These are phyloP conservation scores for Synergus japonicus DNA, from an alignment of 2,888 invertebrate genomes.

Conservation along the genomic window DNA sequence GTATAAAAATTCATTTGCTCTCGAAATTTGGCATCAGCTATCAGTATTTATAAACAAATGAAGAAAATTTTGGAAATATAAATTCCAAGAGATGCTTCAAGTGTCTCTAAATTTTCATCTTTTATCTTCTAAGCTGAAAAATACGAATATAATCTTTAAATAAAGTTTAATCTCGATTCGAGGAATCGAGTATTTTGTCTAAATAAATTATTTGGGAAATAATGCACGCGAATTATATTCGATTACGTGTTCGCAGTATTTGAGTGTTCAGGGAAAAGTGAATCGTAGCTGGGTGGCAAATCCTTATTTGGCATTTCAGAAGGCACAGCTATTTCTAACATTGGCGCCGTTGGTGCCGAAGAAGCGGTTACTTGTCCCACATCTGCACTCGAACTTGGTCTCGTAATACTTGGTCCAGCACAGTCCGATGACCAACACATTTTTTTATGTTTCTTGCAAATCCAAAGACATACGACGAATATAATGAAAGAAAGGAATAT, in stretches of 20 bases:
- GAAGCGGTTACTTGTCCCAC: constrained; percentile 61
- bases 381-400: constrained; percentile 61
- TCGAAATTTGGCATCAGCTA: neutral
- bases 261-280: constrained; percentile 78
- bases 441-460: constrained; percentile 77
- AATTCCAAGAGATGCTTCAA: neutral
- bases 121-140: neutral
- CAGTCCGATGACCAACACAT: constrained; percentile 79
- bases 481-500: constrained; percentile 78
- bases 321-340: constrained; percentile 72
- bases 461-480: constrained; percentile 78
- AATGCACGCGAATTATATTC: constrained; percentile 34
- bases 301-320: constrained; percentile 78
- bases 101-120: neutral
- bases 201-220: constrained; percentile 73
- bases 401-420: constrained; percentile 68
- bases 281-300: constrained; percentile 80
- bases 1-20: constrained; percentile 5
- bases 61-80: neutral
- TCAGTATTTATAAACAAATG: neutral
- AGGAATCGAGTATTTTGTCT: constrained; percentile 53
- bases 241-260: constrained; percentile 64
- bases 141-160: neutral
- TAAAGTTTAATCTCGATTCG: neutral
- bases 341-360: constrained; percentile 71